These are phyloP conservation scores for Potamilus streckersoni DNA, from an alignment of 1,140 invertebrate species.

Conservation along the genomic window DNA sequence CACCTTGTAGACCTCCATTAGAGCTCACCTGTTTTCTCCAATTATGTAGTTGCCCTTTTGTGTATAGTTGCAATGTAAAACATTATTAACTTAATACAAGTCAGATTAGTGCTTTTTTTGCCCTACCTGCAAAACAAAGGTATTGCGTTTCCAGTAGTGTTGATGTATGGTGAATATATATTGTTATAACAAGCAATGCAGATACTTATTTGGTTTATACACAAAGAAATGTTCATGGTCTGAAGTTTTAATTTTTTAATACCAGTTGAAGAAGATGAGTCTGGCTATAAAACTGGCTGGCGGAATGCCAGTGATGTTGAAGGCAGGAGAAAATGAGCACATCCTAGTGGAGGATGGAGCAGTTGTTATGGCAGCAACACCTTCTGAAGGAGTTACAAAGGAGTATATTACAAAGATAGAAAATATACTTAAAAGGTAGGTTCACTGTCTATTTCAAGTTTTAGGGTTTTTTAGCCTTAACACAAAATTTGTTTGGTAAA, in stretches of 20 bases:
- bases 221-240: no score
- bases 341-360: not conserved
- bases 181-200: no score
- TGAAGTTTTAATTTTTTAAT: not conserved
- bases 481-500: not conserved
- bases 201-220: no score
- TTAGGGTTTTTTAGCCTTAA: not conserved
- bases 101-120: no score
- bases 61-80: no score
- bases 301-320: conserved; percentile 51
- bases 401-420: conserved; percentile 42
- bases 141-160: no score
- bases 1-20: no score
- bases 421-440: conserved; percentile 38
- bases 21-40: no score
- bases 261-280: conserved; percentile 57
- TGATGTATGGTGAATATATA: no score
- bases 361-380: not conserved
- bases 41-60: no score
- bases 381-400: conserved; percentile 17
- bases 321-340: conserved; percentile 25
- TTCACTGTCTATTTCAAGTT: not conserved
- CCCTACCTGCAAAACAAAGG: no score
- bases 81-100: no score
- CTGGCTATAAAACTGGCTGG: conserved; percentile 55